These are phyloP conservation scores for Heliocidaris tuberculata DNA, from an alignment of 35 echinoderm and acorn worm species.

Conservation along the genomic window DNA sequence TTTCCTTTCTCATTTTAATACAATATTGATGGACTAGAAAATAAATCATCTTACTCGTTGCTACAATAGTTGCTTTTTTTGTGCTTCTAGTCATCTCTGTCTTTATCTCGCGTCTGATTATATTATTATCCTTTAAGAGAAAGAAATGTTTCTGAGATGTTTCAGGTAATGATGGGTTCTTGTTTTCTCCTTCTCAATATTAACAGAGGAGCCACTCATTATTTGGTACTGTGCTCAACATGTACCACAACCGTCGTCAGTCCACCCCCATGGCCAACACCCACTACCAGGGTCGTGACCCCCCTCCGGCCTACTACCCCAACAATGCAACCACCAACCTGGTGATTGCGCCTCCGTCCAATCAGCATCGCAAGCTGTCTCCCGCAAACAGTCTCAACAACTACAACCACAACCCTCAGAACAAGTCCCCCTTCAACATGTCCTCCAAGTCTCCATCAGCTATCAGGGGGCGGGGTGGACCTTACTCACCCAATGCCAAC, in stretches of 20 bases:
- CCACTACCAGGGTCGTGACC: conserved; percentile 52
- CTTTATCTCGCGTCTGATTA: too few species aligned
- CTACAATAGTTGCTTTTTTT: not conserved
- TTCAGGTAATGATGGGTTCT: too few species aligned
- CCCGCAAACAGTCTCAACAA: conserved; percentile 93
- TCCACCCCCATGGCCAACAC: conserved; percentile 69
- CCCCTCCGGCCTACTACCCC: conserved; percentile 55
- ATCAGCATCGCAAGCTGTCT: conserved; percentile 85
- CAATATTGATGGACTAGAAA: not conserved
- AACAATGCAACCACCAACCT: conserved; percentile 78
- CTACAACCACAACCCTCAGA: conserved; percentile 78
- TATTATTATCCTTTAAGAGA: too few species aligned
- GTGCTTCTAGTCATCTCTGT: not conserved
- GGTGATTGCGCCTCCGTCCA: conserved; percentile 83
- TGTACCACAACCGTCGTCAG: conserved; percentile 90
- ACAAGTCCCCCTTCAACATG: conserved; percentile 76
- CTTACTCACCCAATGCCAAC: conserved; percentile 57
- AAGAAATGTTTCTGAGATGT: too few species aligned
- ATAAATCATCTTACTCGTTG: not conserved
- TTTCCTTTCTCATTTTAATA: not conserved
- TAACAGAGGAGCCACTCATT: conserved; percentile 95
- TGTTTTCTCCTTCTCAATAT: not conserved
- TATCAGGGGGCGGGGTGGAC: conserved; percentile 46
- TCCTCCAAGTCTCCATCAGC: conserved; percentile 57
- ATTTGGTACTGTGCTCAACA: conserved; percentile 92